Evolutionary conservation across 2,113 vertebrate genomes (phyloP), one percentile per base, ranked within the genome.

Genomic region (Malurus melanocephalus): DNA sequence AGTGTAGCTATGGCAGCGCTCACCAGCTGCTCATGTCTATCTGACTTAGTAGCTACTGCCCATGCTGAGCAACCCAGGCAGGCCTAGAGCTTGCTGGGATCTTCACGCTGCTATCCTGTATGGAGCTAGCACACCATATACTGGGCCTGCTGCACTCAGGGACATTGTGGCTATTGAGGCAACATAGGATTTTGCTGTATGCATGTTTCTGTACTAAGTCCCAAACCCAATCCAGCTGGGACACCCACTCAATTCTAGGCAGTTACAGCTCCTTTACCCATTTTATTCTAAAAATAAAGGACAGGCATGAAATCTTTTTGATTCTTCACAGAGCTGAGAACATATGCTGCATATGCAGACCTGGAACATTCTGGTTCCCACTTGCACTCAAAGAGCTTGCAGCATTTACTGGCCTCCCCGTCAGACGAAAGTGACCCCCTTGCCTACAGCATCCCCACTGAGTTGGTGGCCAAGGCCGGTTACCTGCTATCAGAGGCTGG

Each of bases 401-500:
- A 95, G 90, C 90, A 85, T 87, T 85, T 80, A 51, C 60, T 89
- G 77, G 75, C 72, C 40, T 95, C 91, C 91, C 94, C 93, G 0
- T 94, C 82, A 68, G 88, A 78, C 1, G 80, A 83, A 85, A 89
- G 85, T 93, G 77, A 94, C 71, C 88, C 95, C 95, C 80, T 95
- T 91, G 81, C 77, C 94, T 92, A 87, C 87, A 95, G 93, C 82
- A 95, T 89, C 87, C 95, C 94, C 90, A 10, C 91, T 95, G 69
- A 79, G 75, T 95, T 91, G 13, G 78, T 91, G 94, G 92, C 90
- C 93, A 92, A 91, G 96, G 97, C 92, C 68, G 2, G 96, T 96
- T 96, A 98, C 98, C 98, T 98, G 98, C 98, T 98, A 98, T 98
- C 96, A 98, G 97, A 92, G 97, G 97, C 96, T 98, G 98, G 98